Evolutionary conservation across 1,140 invertebrate species (phyloP).

Genomic region (Liolophura sinensis): DNA sequence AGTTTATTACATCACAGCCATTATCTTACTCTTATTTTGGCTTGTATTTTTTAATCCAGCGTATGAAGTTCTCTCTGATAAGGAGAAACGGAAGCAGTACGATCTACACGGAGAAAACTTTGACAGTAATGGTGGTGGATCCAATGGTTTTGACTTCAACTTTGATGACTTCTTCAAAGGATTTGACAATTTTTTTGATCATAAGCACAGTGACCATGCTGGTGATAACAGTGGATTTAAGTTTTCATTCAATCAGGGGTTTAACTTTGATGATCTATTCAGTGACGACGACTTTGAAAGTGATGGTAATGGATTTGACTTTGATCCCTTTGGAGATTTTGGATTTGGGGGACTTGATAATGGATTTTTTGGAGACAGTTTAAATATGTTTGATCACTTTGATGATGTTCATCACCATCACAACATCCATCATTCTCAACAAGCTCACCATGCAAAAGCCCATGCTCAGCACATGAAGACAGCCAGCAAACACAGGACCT

Average conservation of each 20-base stretch:
- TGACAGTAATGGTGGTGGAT: constrained; percentile 14
- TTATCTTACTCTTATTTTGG: constrained; percentile 3
- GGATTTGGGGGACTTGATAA: constrained; percentile 1
- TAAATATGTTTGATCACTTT: too few relatives aligned
- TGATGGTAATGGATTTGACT: constrained; percentile 23
- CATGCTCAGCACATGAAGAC: too few relatives aligned
- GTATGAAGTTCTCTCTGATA: constrained; percentile 93
- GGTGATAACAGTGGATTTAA: constrained; percentile 24
- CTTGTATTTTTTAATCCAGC: constrained; percentile 63
- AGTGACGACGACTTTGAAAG: constrained; percentile 26
- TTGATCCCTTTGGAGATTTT: constrained; percentile 22
- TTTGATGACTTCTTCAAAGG: constrained; percentile 51
- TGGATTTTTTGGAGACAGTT: too few relatives aligned
- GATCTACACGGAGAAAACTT: constrained; percentile 78
- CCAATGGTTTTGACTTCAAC: constrained; percentile 38
- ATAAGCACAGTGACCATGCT: constrained; percentile 18
- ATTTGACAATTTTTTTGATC: constrained; percentile 44
- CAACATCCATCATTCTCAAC: too few relatives aligned
- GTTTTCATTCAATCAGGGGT: constrained; percentile 5
- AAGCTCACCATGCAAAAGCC: too few relatives aligned
- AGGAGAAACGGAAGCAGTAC: constrained; percentile 88
- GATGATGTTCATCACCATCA: too few relatives aligned
- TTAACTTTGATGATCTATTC: constrained; percentile 49
- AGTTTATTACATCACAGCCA: neutral
- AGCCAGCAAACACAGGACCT: too few relatives aligned